Conservation (phyloP, 2,888 invertebrate genomes). For the Acrobasis repandana region DNA sequence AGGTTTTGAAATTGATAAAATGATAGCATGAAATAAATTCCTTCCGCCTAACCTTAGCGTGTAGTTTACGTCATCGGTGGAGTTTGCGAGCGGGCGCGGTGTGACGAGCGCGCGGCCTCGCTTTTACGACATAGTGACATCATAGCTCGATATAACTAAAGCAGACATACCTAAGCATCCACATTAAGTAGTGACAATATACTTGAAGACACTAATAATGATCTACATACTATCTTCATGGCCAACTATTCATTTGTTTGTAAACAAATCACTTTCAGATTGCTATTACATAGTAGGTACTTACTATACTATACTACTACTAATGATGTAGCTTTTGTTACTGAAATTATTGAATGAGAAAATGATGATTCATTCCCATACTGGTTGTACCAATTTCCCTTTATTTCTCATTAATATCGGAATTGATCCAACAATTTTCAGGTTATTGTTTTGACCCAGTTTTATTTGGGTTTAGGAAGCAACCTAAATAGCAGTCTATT, state of each 20-base stretch:
- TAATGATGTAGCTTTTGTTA: too few relatives aligned
- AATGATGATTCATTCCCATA: slow-evolving; percentile 1
- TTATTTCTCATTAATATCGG: neutral
- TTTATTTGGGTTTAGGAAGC: slow-evolving; percentile 23
- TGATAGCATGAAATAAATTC: slow-evolving; percentile 32
- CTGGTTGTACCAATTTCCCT: neutral
- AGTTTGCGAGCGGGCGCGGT: slow-evolving; percentile 66
- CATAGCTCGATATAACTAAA: slow-evolving; percentile 72
- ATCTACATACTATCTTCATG: slow-evolving; percentile 1
- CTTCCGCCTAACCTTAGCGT: slow-evolving; percentile 74
- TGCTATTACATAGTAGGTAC: neutral
- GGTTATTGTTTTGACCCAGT: slow-evolving; percentile 13
- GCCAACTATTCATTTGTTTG: slow-evolving; percentile 33
- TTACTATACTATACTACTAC: too few relatives aligned
- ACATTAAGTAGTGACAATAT: slow-evolving; percentile 32
- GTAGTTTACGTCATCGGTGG: slow-evolving; percentile 79
- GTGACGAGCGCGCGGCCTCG: slow-evolving; percentile 77
- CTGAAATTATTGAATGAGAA: neutral
- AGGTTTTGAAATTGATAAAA: slow-evolving; percentile 13
- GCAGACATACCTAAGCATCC: slow-evolving; percentile 48
- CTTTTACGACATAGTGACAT: slow-evolving; percentile 80
- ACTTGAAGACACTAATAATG: slow-evolving; percentile 21
- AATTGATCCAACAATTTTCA: slow-evolving; percentile 10
- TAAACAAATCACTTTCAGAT: slow-evolving; percentile 34
- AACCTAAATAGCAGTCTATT: slow-evolving; percentile 44